Conservation (phyloP, 2,888 invertebrate genomes). For the Antheraea assamensis region DNA sequence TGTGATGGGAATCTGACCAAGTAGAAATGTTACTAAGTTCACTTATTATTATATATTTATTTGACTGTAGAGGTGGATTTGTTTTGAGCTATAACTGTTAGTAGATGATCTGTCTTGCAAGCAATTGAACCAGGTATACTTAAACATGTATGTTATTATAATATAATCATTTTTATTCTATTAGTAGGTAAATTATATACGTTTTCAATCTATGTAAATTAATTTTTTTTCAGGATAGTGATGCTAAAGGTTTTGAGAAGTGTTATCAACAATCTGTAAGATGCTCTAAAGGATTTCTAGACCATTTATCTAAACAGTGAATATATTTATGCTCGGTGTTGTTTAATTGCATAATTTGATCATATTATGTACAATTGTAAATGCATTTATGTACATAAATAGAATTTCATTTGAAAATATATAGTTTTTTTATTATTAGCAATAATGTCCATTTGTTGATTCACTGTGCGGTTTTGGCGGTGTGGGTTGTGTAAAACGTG, state of each 20-base stretch:
- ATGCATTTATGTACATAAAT: background rate
- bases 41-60: too few relatives aligned
- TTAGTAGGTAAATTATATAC: background rate
- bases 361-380: background rate
- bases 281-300: slow-evolving; percentile 70
- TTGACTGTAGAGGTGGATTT: too few relatives aligned
- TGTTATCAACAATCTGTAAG: slow-evolving; percentile 74
- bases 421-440: background rate
- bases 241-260: slow-evolving; percentile 68
- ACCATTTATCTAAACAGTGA: slow-evolving; percentile 44
- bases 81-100: too few relatives aligned
- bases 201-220: background rate
- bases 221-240: slow-evolving; percentile 58
- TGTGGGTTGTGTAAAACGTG: too few relatives aligned
- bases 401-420: background rate
- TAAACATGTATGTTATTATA: too few relatives aligned
- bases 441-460: background rate
- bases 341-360: background rate
- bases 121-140: too few relatives aligned
- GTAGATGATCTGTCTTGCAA: too few relatives aligned
- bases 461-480: background rate
- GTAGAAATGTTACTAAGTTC: too few relatives aligned
- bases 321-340: background rate
- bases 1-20: too few relatives aligned
- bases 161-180: background rate